Evolutionary conservation across 2,113 vertebrate genomes (phyloP).

Genomic region (Leiothrix lutea): DNA sequence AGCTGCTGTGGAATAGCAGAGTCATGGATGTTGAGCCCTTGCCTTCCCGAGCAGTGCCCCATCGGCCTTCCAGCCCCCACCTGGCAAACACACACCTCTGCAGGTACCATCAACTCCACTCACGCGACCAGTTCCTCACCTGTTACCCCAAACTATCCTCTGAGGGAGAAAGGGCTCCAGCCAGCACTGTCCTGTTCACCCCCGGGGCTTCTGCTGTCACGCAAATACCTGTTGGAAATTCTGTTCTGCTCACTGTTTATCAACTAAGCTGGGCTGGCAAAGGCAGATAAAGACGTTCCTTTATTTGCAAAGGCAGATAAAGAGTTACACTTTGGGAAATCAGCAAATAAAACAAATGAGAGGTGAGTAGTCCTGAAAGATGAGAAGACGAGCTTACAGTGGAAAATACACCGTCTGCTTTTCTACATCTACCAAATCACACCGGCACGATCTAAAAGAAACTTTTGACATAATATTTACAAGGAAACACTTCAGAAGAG

Average conservation of each 20-base stretch:
- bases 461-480: rapidly evolving
- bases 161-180: rapidly evolving
- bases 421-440: not conserved
- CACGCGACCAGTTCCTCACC: not conserved
- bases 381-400: not conserved
- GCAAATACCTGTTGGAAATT: not conserved
- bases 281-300: not conserved
- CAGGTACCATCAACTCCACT: not conserved
- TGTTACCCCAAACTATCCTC: not conserved
- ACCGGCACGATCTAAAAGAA: rapidly evolving
- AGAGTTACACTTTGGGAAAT: not conserved
- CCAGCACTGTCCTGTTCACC: not conserved
- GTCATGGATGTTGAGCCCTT: rapidly evolving
- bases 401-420: not conserved
- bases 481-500: not conserved
- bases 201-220: not conserved
- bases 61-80: rapidly evolving
- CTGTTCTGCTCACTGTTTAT: not conserved
- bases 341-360: not conserved
- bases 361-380: not conserved
- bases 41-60: not conserved
- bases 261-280: not conserved
- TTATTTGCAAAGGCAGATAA: not conserved
- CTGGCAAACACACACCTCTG: not conserved
- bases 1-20: rapidly evolving